These are phyloP conservation scores for Galbula dea DNA, from an alignment of 2,113 vertebrate species.

Conservation along the genomic window DNA sequence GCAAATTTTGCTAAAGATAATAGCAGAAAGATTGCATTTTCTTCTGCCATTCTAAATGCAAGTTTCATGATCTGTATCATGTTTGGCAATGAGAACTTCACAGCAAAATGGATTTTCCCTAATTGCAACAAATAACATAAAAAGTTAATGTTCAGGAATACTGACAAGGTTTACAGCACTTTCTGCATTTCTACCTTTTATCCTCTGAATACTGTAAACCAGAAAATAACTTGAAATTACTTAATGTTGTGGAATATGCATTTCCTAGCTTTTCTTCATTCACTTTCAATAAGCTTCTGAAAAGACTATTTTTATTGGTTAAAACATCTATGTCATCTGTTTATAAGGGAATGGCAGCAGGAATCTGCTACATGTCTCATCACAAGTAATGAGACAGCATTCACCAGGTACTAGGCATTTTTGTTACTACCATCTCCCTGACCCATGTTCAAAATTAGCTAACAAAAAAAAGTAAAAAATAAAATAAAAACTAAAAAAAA, in stretches of 20 bases:
- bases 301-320: slow-evolving; percentile 69
- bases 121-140: slow-evolving; percentile 71
- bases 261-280: slow-evolving; percentile 55
- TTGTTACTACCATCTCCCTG: slow-evolving; percentile 75
- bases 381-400: slow-evolving; percentile 79
- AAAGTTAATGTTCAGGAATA: slow-evolving; percentile 20
- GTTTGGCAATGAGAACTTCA: slow-evolving; percentile 74
- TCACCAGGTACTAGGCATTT: slow-evolving; percentile 75
- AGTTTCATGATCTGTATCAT: slow-evolving; percentile 72
- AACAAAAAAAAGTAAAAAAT: not conserved
- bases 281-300: slow-evolving; percentile 74
- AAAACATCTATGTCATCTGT: slow-evolving; percentile 77
- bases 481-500: not conserved
- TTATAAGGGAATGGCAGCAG: slow-evolving; percentile 78
- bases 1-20: slow-evolving; percentile 78
- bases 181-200: slow-evolving; percentile 52
- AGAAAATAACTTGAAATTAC: slow-evolving; percentile 62
- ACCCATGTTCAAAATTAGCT: slow-evolving; percentile 79
- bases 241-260: slow-evolving; percentile 41
- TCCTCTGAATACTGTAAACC: slow-evolving; percentile 31
- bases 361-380: slow-evolving; percentile 63
- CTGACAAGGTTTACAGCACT: slow-evolving; percentile 52
- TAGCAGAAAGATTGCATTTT: slow-evolving; percentile 71
- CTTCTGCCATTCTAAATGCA: slow-evolving; percentile 74
- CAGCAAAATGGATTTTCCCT: slow-evolving; percentile 71